Evolutionary conservation across 2,113 vertebrate genomes (phyloP), one percentile per base, ranked within the genome.

Genomic region (Muscicapa adusta): DNA sequence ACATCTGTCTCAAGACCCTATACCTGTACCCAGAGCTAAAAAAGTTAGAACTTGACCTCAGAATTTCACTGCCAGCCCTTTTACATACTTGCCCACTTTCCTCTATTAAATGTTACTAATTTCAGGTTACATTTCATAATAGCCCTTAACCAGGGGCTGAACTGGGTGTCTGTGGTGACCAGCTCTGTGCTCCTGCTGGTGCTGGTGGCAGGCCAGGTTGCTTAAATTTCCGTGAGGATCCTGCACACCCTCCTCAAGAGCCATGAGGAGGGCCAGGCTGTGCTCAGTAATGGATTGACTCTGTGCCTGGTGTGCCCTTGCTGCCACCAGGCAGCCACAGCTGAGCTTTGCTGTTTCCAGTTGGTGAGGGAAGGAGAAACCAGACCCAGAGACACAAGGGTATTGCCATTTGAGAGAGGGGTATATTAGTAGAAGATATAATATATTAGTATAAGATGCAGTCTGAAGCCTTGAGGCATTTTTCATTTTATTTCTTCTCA

Each of bases 221-320:
- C 18, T 87, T 25, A 51, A 90, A 83, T 10, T 65, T 29, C 36
- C 0, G 0, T 14, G 33, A 28, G 12, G 34, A 58, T 70, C 43
- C 29, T 53, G 33, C 18, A 14, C 18, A 17, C 70, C 33, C 18
- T 54, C 28, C n/a, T 65, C n/a, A 26, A 0, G 14, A 68, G 36
- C 45, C 0, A 0, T 1, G 1, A 24, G 58, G 31, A 24, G 36
- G 48, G 54, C 13, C 45, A 76, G 42, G 26, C 18, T 14, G 38
- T 58, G 38, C 85, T 20, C 26, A 23, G 14, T 24, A 19, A 43
- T 3, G 22, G 54, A 13, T 42, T 43, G 17, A 15, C 18, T 50
- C 23, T 31, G 12, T 50, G 29, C 48, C 45, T 53, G 62, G 16
- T 24, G 18, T 58, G 66, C 20, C 61, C 31, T 28, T 73, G 58